phyloP scores from a whole-genome alignment of 2,888 invertebrate genomes.

The Oscheius sp. region DNA sequence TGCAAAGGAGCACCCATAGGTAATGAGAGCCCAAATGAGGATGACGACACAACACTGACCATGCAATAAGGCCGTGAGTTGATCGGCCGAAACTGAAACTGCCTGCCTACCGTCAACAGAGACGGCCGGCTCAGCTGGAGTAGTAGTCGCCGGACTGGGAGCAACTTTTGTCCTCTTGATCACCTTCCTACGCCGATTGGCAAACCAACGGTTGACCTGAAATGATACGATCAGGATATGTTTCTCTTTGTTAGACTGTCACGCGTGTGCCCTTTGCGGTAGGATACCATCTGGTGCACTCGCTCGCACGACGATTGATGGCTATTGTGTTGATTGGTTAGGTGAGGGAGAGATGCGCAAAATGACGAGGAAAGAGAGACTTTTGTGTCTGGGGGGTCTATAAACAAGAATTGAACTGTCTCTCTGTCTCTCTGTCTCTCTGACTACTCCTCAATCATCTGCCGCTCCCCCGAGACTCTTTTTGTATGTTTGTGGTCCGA shows the following conservation, averaged over 20 bases:
- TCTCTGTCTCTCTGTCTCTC: too few species aligned
- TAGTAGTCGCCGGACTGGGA: conserved; percentile 16
- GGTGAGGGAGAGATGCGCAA: neutral
- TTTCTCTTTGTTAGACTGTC: conserved; percentile 4
- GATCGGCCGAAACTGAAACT: conserved; percentile 10
- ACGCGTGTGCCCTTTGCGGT: conserved; percentile 27
- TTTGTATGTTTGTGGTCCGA: too few species aligned
- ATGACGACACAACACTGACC: conserved; percentile 24
- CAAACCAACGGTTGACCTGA: conserved; percentile 58
- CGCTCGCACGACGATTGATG: conserved; percentile 26
- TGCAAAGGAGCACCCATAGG: too few species aligned
- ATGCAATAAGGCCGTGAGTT: conserved; percentile 11
- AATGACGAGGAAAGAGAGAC: neutral
- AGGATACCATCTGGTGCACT: conserved; percentile 30
- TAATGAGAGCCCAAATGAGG: neutral
- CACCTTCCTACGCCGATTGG: conserved; percentile 53
- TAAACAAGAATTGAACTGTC: too few species aligned
- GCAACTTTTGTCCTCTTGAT: conserved; percentile 38
- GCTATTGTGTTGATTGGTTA: conserved; percentile 14
- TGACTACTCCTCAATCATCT: too few species aligned
- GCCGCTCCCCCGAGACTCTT: too few species aligned
- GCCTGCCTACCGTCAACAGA: conserved; percentile 17
- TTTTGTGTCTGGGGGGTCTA: too few species aligned
- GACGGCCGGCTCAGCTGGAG: conserved; percentile 11
- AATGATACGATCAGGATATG: conserved; percentile 7